Conservation (phyloP, 2,797 vertebrate species). For the Pipistrellus kuhlii region DNA sequence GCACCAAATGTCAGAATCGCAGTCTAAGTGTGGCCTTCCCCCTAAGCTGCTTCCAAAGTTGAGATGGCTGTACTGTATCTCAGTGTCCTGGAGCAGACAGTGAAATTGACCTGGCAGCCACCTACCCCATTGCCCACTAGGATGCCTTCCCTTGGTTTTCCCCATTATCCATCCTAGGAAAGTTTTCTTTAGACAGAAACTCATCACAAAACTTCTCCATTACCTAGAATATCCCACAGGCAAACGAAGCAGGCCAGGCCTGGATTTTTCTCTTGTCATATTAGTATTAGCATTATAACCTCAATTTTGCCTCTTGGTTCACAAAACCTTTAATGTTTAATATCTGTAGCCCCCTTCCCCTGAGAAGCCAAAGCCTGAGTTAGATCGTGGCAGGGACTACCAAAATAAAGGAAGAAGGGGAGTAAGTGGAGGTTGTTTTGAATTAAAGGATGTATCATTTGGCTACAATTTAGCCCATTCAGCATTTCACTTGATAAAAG, state of each 20-base stretch:
- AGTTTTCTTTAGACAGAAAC: not conserved
- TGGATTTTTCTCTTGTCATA: not conserved
- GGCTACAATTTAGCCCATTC: not conserved
- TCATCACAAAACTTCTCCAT: not conserved
- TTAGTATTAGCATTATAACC: not conserved
- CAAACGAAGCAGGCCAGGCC: not conserved
- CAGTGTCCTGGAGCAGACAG: not conserved
- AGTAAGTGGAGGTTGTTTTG: not conserved
- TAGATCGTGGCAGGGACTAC: not conserved
- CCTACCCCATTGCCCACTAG: not conserved
- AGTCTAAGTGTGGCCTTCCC: not conserved
- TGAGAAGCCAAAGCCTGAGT: not conserved
- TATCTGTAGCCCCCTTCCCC: not conserved
- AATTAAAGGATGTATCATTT: not conserved
- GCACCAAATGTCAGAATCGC: not conserved
- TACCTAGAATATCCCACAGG: not conserved
- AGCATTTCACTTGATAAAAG: constrained; percentile 30
- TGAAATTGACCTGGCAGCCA: not conserved
- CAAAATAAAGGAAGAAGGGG: not conserved
- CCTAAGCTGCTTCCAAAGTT: not conserved
- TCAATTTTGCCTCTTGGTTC: constrained; percentile 1
- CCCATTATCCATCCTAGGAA: not conserved
- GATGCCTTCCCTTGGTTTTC: not conserved
- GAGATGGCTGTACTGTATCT: not conserved
- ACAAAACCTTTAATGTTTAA: constrained; percentile 28